Conservation (phyloP, 2,113 vertebrate genomes). For the Zapus hudsonius region DNA sequence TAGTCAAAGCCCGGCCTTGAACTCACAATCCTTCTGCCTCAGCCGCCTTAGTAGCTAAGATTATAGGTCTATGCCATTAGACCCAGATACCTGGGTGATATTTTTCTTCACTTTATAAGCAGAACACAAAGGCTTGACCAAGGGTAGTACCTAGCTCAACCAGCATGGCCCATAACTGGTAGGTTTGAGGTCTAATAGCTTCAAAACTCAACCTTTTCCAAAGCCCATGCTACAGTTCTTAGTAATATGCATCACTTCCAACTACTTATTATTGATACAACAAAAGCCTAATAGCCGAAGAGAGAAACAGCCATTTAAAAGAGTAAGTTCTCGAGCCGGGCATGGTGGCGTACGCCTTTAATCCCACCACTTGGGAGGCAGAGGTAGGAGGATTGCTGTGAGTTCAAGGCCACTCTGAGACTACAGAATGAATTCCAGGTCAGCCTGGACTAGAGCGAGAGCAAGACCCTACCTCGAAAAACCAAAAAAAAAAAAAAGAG, state of each 20-base stretch:
- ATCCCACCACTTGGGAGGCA: neutral
- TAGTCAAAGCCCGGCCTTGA: neutral
- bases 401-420: too few relatives aligned
- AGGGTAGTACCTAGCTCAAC: neutral
- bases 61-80: neutral
- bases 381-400: too few relatives aligned
- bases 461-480: too few relatives aligned
- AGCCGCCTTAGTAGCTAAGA: neutral
- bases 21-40: neutral
- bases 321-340: too few relatives aligned
- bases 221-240: neutral
- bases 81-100: neutral
- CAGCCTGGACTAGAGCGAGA: too few relatives aligned
- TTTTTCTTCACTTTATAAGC: slow-evolving; percentile 34
- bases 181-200: neutral
- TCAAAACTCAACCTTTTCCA: neutral
- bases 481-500: neutral
- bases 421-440: too few relatives aligned
- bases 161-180: neutral
- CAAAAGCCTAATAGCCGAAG: neutral
- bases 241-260: neutral
- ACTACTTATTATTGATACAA: neutral
- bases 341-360: too few relatives aligned
- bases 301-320: neutral
- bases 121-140: neutral